Percentiles rank a stretch among this genome's conserved stretches.
Conservation (phyloP, 2,113 vertebrate genomes). For the Rhizomys pruinosus region DNA sequence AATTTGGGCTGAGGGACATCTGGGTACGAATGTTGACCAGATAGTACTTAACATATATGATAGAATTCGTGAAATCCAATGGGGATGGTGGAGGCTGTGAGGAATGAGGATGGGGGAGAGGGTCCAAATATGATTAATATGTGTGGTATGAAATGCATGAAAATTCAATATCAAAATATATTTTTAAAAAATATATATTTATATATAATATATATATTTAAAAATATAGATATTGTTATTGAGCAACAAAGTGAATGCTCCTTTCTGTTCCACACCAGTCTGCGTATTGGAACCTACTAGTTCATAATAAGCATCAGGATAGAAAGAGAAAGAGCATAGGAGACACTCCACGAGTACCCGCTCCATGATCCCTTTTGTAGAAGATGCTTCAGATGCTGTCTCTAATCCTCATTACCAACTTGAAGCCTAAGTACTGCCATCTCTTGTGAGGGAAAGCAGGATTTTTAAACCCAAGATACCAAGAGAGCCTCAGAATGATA, state of each 20-base stretch:
- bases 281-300: background rate
- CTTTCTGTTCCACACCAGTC: background rate
- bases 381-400: background rate
- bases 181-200: no score
- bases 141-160: no score
- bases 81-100: no score
- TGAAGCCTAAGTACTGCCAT: background rate
- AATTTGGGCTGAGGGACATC: no score
- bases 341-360: background rate
- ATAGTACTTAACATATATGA: no score
- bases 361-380: background rate
- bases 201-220: no score
- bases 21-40: no score
- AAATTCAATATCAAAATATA: no score
- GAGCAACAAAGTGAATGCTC: background rate
- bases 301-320: background rate
- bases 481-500: background rate
- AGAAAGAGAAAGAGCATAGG: background rate
- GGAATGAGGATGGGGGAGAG: no score
- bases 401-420: background rate
- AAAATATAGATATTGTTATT: no score
- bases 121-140: no score
- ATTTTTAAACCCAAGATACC: background rate
- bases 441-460: background rate
- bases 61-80: no score